Evolutionary conservation across 2,888 invertebrate genomes (phyloP).

Genomic region (Coleophora flavipennella): DNA sequence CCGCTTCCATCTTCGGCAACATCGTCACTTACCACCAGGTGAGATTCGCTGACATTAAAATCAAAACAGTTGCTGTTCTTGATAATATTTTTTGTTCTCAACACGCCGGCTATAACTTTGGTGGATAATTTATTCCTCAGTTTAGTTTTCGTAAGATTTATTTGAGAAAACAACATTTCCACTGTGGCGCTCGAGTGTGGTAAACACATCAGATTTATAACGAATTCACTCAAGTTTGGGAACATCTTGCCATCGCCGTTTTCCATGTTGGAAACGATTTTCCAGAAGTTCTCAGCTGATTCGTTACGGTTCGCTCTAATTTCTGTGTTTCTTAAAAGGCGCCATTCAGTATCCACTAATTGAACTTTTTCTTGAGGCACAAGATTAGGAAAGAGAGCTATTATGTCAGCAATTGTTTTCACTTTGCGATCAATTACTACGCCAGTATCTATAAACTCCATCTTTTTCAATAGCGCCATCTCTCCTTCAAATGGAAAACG

Average conservation of each 20-base stretch:
- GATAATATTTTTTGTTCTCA: neutral
- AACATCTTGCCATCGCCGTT: neutral
- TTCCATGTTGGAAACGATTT: neutral
- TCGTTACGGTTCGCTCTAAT: neutral
- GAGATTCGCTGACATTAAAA: too few species aligned
- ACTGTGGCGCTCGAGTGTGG: neutral
- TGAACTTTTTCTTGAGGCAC: neutral
- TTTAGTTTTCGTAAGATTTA: neutral
- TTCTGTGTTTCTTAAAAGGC: neutral
- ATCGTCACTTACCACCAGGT: too few species aligned
- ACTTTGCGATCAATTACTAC: slow-evolving; percentile 1
- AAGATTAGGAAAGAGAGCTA: neutral
- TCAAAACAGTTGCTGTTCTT: too few species aligned
- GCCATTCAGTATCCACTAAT: neutral
- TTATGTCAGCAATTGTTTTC: neutral
- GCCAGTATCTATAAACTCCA: slow-evolving; percentile 3
- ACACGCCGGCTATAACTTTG: neutral
- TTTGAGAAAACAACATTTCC: neutral
- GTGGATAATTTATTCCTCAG: neutral
- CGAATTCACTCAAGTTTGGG: too few species aligned
- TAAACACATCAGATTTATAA: neutral
- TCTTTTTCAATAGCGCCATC: neutral
- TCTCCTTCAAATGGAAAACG: slow-evolving; percentile 1
- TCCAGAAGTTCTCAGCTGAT: neutral
- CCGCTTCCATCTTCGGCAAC: too few species aligned